A percentile compares a stretch with the other conserved stretches of the same genome.
phyloP scores from a whole-genome alignment of 2,888 invertebrate species.

The Lithosia quadra region DNA sequence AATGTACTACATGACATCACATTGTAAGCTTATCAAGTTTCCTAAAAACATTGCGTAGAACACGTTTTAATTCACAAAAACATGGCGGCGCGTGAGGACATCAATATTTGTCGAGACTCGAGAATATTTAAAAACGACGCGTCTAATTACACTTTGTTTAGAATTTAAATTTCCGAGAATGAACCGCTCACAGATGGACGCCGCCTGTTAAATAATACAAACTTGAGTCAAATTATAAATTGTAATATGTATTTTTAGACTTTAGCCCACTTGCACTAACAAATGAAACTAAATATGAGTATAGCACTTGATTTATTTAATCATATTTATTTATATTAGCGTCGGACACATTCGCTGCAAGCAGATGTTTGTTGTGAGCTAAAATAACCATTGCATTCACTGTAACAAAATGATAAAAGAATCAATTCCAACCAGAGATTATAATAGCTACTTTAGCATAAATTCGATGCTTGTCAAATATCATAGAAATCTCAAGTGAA shows the following conservation, averaged over 20 bases:
- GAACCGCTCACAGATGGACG: constrained; percentile 28
- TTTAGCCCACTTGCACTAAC: constrained; percentile 15
- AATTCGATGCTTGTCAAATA: too few relatives aligned
- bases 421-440: too few relatives aligned
- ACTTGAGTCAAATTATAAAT: constrained; percentile 19
- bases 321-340: neutral
- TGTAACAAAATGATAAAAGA: too few relatives aligned
- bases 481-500: too few relatives aligned
- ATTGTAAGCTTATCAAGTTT: constrained; percentile 4
- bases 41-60: constrained; percentile 5
- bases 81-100: constrained; percentile 29
- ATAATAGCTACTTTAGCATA: too few relatives aligned
- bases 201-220: constrained; percentile 29
- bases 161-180: constrained; percentile 46
- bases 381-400: neutral
- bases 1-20: neutral
- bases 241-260: constrained; percentile 21
- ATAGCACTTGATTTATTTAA: neutral
- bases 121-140: constrained; percentile 44
- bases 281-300: neutral
- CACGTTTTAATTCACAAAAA: constrained; percentile 17
- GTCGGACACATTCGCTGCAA: neutral
- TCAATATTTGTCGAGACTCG: constrained; percentile 42
- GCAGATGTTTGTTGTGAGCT: neutral
- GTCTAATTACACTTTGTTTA: constrained; percentile 45